phyloP scores from a whole-genome alignment of 1,140 invertebrate species.

The Melitaea cinxia region DNA sequence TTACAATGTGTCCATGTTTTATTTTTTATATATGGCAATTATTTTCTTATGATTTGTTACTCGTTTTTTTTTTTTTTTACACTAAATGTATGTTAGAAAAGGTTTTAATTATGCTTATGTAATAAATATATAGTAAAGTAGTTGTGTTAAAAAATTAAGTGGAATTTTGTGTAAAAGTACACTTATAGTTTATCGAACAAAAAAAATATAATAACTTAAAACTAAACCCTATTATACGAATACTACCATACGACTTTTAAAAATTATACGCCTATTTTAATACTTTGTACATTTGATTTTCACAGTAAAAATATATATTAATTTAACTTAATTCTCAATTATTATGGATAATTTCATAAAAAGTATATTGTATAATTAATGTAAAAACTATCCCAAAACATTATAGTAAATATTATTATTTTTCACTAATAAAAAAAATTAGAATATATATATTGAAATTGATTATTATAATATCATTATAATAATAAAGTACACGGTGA shows the following conservation, averaged over 20 bases:
- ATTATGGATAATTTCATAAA: background rate
- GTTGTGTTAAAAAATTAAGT: too few species aligned
- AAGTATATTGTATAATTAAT: background rate
- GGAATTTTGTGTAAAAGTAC: background rate
- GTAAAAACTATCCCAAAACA: background rate
- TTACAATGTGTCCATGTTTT: too few species aligned
- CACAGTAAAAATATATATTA: background rate
- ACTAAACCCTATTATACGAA: too few species aligned
- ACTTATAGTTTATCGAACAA: too few species aligned
- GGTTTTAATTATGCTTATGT: too few species aligned
- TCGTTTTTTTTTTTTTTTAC: background rate
- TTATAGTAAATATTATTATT: background rate
- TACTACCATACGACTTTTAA: too few species aligned
- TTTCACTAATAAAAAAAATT: too few species aligned
- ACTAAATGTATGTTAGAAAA: too few species aligned
- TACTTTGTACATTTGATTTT: background rate
- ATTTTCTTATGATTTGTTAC: background rate
- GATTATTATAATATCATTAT: too few species aligned
- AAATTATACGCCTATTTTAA: background rate
- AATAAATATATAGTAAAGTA: too few species aligned
- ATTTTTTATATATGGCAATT: slow-evolving; percentile 2
- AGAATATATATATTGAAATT: background rate
- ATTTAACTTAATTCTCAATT: background rate
- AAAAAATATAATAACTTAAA: too few species aligned
- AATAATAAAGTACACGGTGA: background rate